phyloP scores from a whole-genome alignment of 35 echinoderm and acorn worm genomes.

The Heliocidaris erythrogramma region DNA sequence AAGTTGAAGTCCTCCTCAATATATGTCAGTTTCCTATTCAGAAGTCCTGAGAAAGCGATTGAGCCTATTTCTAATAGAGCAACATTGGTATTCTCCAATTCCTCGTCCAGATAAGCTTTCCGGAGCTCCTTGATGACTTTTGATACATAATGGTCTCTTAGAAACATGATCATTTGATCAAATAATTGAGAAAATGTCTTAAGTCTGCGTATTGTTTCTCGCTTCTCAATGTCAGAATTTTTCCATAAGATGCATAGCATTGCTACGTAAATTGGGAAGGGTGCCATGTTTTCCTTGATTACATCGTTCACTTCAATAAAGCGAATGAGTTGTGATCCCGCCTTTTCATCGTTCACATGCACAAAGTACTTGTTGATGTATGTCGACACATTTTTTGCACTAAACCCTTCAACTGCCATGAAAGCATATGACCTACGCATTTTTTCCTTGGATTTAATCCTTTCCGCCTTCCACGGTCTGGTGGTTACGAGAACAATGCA shows the following conservation, averaged over 20 bases:
- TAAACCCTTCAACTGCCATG: neutral
- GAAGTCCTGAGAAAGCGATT: neutral
- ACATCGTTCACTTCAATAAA: neutral
- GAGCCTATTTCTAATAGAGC: neutral
- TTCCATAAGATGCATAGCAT: conserved; percentile 19
- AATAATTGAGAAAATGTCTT: conserved; percentile 9
- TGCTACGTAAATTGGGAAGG: neutral
- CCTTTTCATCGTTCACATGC: neutral
- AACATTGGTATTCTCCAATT: neutral
- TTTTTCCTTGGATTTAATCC: neutral
- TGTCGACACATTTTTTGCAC: neutral
- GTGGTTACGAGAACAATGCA: neutral
- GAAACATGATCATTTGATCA: neutral
- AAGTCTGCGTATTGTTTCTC: neutral
- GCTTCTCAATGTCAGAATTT: neutral
- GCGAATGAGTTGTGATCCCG: neutral
- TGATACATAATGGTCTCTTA: neutral
- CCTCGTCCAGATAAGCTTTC: neutral
- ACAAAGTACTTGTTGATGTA: neutral
- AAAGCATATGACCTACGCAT: neutral
- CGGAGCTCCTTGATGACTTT: neutral
- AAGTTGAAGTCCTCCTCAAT: neutral
- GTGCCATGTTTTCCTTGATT: neutral
- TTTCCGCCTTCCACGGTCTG: neutral
- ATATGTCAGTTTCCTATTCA: neutral